Evolutionary conservation across 2,888 invertebrate species (phyloP).

Genomic region (Erebia ligea): DNA sequence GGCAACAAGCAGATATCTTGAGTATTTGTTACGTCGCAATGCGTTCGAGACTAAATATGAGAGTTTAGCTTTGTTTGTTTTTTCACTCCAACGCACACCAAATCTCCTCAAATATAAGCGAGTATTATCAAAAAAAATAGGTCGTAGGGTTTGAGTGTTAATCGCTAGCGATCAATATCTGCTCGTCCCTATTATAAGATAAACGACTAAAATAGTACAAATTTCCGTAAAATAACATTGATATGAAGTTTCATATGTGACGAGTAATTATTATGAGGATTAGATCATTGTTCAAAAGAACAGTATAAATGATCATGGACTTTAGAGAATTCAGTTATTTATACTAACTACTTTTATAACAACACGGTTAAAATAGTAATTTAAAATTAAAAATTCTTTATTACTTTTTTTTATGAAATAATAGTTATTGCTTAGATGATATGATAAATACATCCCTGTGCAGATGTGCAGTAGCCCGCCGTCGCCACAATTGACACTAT

Average conservation of each 20-base stretch:
- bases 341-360: constrained; percentile 78
- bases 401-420: constrained; percentile 71
- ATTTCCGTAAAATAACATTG: constrained; percentile 58
- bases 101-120: constrained; percentile 31
- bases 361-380: constrained; percentile 80
- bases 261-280: constrained; percentile 69
- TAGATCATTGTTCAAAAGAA: constrained; percentile 77
- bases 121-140: constrained; percentile 31
- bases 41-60: constrained; percentile 30
- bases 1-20: constrained; percentile 37
- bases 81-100: constrained; percentile 1
- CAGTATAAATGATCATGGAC: constrained; percentile 78
- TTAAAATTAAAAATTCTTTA: constrained; percentile 70
- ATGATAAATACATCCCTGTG: constrained; percentile 72
- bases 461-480: constrained; percentile 49
- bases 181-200: constrained; percentile 40
- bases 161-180: constrained; percentile 31
- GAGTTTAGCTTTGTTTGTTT: constrained; percentile 12
- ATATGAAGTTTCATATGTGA: constrained; percentile 73
- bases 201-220: constrained; percentile 46
- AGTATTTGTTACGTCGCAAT: constrained; percentile 32
- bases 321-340: constrained; percentile 78
- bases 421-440: constrained; percentile 83
- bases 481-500: constrained; percentile 42
- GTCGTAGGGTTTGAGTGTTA: constrained; percentile 14